Percentiles rank a stretch among this genome's conserved stretches.
These are phyloP conservation scores for Corydoras maculifer DNA, from an alignment of 2,113 vertebrate genomes.

Conservation along the genomic window DNA sequence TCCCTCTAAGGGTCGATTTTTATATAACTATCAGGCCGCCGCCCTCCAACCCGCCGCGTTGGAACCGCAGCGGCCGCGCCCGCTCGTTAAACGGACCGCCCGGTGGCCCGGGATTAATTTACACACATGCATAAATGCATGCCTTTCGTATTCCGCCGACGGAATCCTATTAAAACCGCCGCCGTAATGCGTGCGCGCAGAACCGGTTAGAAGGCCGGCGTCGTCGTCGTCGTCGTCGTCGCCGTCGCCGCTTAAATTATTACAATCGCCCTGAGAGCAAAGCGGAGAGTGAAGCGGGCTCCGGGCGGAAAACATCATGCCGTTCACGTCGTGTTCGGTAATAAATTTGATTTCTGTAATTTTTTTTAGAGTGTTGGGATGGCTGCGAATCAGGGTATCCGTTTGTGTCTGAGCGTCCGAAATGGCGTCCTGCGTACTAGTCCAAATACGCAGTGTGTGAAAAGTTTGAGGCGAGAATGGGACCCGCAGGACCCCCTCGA, in stretches of 20 bases:
- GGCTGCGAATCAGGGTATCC: no score
- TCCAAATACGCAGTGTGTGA: no score
- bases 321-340: no score
- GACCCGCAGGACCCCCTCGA: no score
- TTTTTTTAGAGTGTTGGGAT: no score
- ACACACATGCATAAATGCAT: conserved; percentile 58
- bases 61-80: conserved; percentile 8
- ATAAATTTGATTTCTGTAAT: no score
- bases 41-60: conserved; percentile 29
- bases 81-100: conserved; percentile 26
- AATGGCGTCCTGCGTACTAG: no score
- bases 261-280: conserved; percentile 52
- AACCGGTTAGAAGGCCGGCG: conserved; percentile 36
- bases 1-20: conserved; percentile 19
- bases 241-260: conserved; percentile 47
- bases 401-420: no score
- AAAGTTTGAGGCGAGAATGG: no score
- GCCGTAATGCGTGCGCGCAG: conserved; percentile 50
- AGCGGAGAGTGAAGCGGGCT: conserved; percentile 36
- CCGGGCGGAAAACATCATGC: no score
- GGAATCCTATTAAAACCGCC: conserved; percentile 63
- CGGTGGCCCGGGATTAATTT: conserved; percentile 52
- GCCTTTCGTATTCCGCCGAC: conserved; percentile 53
- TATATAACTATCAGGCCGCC: conserved; percentile 13
- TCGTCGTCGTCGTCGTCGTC: background rate